A percentile compares a stretch with the other conserved stretches of the same genome.
Conservation (phyloP, 37 sponge, comb jelly and placozoan species). For the Beroe ovata region DNA sequence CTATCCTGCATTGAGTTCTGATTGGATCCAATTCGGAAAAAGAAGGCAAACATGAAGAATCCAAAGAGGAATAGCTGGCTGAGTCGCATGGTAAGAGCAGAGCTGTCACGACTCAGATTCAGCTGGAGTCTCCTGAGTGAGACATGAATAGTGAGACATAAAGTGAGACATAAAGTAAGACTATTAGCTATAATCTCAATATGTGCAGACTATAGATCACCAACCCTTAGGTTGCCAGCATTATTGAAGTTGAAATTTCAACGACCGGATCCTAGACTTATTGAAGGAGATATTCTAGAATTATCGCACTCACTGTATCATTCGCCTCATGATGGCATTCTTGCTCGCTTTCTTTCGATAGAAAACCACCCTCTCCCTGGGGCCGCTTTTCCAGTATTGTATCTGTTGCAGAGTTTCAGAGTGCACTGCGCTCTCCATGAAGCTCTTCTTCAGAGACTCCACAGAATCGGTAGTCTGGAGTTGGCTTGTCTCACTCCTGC, state of each 20-base stretch:
- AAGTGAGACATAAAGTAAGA: too few relatives aligned
- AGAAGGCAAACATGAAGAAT: conserved; percentile 67
- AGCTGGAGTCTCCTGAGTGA: conserved; percentile 30
- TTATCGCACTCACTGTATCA: conserved; percentile 67
- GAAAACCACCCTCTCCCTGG: conserved; percentile 47
- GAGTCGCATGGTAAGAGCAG: conserved; percentile 58
- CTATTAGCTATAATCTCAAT: too few relatives aligned
- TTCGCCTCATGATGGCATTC: conserved; percentile 36
- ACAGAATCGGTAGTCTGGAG: conserved; percentile 45
- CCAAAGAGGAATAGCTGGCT: conserved; percentile 60
- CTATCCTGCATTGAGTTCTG: conserved; percentile 61
- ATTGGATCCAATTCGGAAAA: conserved; percentile 52
- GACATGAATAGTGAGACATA: neutral
- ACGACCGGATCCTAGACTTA: too few relatives aligned
- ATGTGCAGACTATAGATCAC: too few relatives aligned
- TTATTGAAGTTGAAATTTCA: too few relatives aligned
- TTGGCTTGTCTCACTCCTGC: conserved; percentile 58
- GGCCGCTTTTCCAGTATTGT: conserved; percentile 33
- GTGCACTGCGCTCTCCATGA: conserved; percentile 53
- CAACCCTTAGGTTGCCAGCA: too few relatives aligned
- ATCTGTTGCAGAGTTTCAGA: conserved; percentile 36
- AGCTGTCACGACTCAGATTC: conserved; percentile 50
- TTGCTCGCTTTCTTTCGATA: conserved; percentile 21
- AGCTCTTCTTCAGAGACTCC: conserved; percentile 57
- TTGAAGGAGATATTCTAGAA: too few relatives aligned